Evolutionary conservation across 2,888 invertebrate species (phyloP), one percentile per base, ranked within the genome.

Genomic region (Chydorus sphaericus): DNA sequence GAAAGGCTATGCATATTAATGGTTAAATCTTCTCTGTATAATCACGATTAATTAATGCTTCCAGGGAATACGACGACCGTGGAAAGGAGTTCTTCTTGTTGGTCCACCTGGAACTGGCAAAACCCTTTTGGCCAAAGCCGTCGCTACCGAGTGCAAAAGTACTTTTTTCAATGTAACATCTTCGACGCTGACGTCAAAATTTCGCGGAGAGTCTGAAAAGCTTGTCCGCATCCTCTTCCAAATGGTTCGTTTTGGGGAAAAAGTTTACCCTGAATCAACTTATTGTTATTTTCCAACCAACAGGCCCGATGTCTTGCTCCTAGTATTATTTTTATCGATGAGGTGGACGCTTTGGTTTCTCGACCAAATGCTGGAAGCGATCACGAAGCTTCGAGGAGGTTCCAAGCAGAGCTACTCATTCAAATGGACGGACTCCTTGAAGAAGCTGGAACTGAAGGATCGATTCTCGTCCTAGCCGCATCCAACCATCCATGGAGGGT

Each of bases 401-500:
- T 90, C 61, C 91, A 91, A 68, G 86, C 89, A 0, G 90, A 91
- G 67, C 73, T 91, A 14, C 78, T 91, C 4, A 84, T 89, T 64
- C 90, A 91, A 71, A 91, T 91, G 88, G 33, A 33, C 33, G 33
- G 33, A 33, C 14, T 33, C 8, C 33, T 10, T 26, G 44, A 23
- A 23, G 60, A 60, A 52, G 61, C 61, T 37, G 23, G 18, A 26
- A 20, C 23, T 6, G 61, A 60, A n/a, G 64, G 65, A 51, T 62
- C 82, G 23, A 83, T 91, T 26, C 87, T 90, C 84, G 89, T 91
- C 16, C 69, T 91, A 61, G 90, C 89, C 0, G 90, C 91, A 6
- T 91, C 90, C 1, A 91, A 91, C 70, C 87, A 88, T 66, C 90
- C 91, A 0, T 90, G 90, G 90, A 88, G 89, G 66, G 81, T 91